Conservation (phyloP, 2,113 vertebrate genomes). For the Ptilorrhoa leucosticta region DNA sequence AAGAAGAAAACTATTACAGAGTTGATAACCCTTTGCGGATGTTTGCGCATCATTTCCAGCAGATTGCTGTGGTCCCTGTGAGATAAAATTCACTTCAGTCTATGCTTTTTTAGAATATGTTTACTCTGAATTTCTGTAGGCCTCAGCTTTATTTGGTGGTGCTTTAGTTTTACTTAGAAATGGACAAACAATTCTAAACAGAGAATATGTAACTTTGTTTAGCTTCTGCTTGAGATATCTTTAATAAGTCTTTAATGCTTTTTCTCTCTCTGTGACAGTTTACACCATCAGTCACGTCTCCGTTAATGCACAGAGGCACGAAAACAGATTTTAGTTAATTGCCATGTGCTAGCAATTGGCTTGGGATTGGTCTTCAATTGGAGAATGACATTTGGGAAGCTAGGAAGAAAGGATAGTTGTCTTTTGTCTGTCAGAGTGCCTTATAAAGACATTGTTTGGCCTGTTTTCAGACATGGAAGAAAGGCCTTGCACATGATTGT, state of each 20-base stretch:
- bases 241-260: not conserved
- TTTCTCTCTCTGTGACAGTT: not conserved
- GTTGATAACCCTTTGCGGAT: not conserved
- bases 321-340: slow-evolving; percentile 34
- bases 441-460: not conserved
- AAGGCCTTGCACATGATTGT: not conserved
- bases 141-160: not conserved
- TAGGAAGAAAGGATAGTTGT: not conserved
- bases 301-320: not conserved
- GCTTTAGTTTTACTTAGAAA: not conserved
- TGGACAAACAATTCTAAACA: not conserved
- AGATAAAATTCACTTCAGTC: not conserved
- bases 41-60: not conserved
- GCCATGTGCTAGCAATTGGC: not conserved
- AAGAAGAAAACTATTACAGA: not conserved
- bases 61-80: not conserved
- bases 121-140: not conserved
- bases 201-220: not conserved
- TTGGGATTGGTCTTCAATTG: not conserved
- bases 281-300: not conserved
- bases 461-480: not conserved
- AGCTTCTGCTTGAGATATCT: not conserved
- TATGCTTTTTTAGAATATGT: not conserved
- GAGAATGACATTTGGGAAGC: not conserved
- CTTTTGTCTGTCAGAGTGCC: not conserved